Percentiles rank a stretch among this genome's conserved stretches.
phyloP scores from a whole-genome alignment of 2,888 invertebrate genomes.

The Hymenopus coronatus region DNA sequence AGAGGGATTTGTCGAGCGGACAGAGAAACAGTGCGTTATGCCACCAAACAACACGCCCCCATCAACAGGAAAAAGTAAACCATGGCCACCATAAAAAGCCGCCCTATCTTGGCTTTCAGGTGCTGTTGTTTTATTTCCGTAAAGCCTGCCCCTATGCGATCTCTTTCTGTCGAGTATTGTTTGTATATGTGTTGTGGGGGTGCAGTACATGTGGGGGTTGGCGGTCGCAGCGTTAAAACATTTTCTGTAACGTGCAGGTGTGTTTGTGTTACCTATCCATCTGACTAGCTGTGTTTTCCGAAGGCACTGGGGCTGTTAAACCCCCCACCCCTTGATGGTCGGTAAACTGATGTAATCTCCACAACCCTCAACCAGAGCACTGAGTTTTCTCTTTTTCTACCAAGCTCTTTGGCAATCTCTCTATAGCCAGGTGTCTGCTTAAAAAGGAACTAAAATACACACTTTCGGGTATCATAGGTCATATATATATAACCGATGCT shows the following conservation, averaged over 20 bases:
- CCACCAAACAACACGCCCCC: neutral
- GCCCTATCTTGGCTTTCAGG: neutral
- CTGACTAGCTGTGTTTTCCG: neutral
- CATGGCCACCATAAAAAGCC: neutral
- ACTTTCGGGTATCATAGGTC: too few relatives aligned
- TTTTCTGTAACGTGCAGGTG: neutral
- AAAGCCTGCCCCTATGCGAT: neutral
- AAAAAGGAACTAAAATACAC: too few relatives aligned
- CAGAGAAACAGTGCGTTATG: neutral
- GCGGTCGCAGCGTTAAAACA: neutral
- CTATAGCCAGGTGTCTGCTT: too few relatives aligned
- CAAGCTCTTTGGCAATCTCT: too few relatives aligned
- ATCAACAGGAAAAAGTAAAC: neutral
- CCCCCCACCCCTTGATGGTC: neutral
- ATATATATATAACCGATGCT: too few relatives aligned
- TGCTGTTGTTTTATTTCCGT: neutral
- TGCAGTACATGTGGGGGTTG: neutral
- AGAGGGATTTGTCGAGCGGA: neutral
- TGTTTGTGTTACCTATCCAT: neutral
- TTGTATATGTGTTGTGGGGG: neutral
- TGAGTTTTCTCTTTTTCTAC: neutral
- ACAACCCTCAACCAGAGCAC: neutral
- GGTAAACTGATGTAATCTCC: neutral
- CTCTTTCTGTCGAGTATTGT: neutral
- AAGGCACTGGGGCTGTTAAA: neutral